Base-by-base conservation (phyloP, 2,113 vertebrate genomes). In the Sclerurus mexicanus region DNA sequence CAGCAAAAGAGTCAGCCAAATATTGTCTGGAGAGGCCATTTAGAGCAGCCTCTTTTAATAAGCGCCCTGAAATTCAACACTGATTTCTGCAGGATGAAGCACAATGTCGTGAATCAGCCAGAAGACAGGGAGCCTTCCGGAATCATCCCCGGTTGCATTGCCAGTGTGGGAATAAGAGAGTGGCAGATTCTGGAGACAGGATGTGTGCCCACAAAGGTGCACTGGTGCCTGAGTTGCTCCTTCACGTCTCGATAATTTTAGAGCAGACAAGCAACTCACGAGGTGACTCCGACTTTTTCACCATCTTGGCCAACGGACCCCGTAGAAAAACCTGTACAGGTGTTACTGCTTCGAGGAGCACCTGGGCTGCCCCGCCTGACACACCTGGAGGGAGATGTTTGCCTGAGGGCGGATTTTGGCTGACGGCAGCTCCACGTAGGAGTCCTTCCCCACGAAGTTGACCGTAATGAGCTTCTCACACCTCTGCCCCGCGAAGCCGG, bases 331-430 rank as follows among this genome's bases (percentile, higher is more conserved):
- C 1, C 1, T 3, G 6, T 3, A 2, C 24, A 18, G 5, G 11
- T 2, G 3, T 2, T 4, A 24, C 3, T 6, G 55, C 49, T 27
- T 2, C 17, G 59, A 68, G 39, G 33, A 50, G 30, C 44, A 44
- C 33, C 13, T 35, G n/a, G 35, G 42, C 28, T 47, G 40, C 31
- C 42, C 19, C 11, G 63, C 1, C 2, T 6, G 37, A 63, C 90
- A 1, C 97, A 99, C 99, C 99, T 99, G 99, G 27, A 99, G 98
- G n/a, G 99, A 99, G 95, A 99, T 99, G 94, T 99, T 99, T 31
- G 99, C 98, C 31, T 99, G 98, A 6, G 99, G 98, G 49, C 98
- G 98, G 84, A 99, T 98, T 95, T 99, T 99, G 64, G 98, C 93
- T 0, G 98, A 98, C 1, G 98, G 98, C 87, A 99, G 98, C 97